Percentiles rank a stretch among this genome's conserved stretches.
These are phyloP conservation scores for Apus apus DNA, from an alignment of 2,113 vertebrate species.

Conservation along the genomic window DNA sequence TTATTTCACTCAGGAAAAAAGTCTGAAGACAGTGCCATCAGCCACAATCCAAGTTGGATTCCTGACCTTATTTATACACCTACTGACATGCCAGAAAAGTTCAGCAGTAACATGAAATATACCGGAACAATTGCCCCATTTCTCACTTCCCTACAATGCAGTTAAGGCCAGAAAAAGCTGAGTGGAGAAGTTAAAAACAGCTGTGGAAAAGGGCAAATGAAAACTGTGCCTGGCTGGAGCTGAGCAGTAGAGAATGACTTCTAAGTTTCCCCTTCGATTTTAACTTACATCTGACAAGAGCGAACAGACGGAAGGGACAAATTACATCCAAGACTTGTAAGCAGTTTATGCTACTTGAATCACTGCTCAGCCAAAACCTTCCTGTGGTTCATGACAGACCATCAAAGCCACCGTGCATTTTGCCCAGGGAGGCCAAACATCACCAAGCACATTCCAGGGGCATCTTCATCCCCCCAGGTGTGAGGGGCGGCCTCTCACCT, in stretches of 20 bases:
- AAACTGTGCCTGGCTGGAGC: not conserved
- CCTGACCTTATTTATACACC: not conserved
- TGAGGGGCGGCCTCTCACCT: not conserved
- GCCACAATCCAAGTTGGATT: not conserved
- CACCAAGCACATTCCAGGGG: too few relatives aligned
- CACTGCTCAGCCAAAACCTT: not conserved
- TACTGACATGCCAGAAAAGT: not conserved
- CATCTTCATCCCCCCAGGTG: not conserved
- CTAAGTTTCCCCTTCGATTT: not conserved
- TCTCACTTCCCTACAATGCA: not conserved
- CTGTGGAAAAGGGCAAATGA: not conserved
- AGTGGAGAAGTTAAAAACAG: not conserved
- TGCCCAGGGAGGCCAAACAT: not conserved
- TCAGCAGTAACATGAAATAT: not conserved
- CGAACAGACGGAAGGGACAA: not conserved
- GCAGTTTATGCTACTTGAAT: not conserved
- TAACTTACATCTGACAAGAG: not conserved
- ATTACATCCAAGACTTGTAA: not conserved
- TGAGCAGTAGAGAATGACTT: not conserved
- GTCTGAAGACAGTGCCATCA: not conserved
- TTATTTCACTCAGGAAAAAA: not conserved
- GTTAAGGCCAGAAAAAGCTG: not conserved
- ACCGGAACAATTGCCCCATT: not conserved
- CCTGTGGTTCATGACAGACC: rapidly evolving
- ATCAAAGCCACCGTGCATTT: not conserved